Conservation (phyloP, 2,888 invertebrate genomes). For the Tricholauxania praeusta region DNA sequence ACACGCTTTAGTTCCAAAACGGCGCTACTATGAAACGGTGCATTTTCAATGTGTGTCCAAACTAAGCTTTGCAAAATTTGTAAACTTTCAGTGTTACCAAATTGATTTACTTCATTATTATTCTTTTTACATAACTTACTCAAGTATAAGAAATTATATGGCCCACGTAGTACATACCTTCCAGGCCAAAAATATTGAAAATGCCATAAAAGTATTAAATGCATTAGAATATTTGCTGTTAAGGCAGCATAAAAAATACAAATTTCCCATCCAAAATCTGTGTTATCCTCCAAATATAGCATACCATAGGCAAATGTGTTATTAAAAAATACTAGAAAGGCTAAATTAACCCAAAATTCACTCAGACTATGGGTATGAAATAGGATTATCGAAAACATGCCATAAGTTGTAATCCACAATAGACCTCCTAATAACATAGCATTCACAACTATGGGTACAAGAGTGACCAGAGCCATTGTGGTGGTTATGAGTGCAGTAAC, state of each 20-base stretch:
- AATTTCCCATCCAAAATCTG: slow-evolving; percentile 2
- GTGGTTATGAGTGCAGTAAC: slow-evolving; percentile 51
- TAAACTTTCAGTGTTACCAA: no score
- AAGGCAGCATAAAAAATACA: slow-evolving; percentile 1
- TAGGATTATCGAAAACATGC: slow-evolving; percentile 52
- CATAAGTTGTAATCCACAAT: slow-evolving; percentile 55
- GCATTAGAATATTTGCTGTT: slow-evolving; percentile 34
- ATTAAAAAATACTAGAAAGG: slow-evolving; percentile 53
- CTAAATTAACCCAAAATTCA: slow-evolving; percentile 43
- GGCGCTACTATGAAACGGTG: slow-evolving; percentile 50
- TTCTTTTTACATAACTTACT: slow-evolving; percentile 1
- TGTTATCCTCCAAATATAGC: slow-evolving; percentile 44
- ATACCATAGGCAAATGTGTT: slow-evolving; percentile 54
- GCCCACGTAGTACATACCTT: slow-evolving; percentile 45
- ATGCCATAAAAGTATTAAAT: slow-evolving; percentile 39
- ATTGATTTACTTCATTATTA: neutral
- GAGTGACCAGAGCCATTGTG: slow-evolving; percentile 51
- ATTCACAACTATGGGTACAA: slow-evolving; percentile 47
- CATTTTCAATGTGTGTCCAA: slow-evolving; percentile 56
- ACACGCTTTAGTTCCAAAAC: slow-evolving; percentile 50
- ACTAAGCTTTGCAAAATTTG: neutral
- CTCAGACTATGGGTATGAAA: slow-evolving; percentile 46
- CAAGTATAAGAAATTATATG: slow-evolving; percentile 32
- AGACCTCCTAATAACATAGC: slow-evolving; percentile 50
- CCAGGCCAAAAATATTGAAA: slow-evolving; percentile 51